These are phyloP conservation scores for Leptatherina wallacei DNA, from an alignment of 2,797 vertebrate genomes.

Conservation along the genomic window DNA sequence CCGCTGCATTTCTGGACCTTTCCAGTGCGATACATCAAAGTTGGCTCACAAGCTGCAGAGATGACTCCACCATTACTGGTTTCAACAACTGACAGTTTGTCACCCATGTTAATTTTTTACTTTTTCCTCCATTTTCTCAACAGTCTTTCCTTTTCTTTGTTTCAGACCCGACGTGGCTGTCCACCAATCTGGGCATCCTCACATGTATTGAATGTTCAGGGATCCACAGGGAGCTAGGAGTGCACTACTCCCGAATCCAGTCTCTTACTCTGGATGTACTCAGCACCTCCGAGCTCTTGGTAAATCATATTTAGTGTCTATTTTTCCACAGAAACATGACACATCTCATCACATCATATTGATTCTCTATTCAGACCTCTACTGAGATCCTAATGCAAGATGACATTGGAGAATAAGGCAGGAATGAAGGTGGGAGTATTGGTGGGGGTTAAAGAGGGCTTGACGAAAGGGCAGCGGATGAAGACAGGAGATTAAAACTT, in stretches of 20 bases:
- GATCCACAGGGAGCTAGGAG: slow-evolving; percentile 97
- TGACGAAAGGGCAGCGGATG: not conserved
- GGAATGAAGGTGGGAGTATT: not conserved
- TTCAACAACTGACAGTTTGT: not conserved
- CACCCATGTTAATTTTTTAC: not conserved
- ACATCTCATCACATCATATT: not conserved
- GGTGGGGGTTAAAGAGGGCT: not conserved
- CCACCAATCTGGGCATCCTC: slow-evolving; percentile 97
- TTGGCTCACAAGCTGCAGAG: slow-evolving; percentile 17
- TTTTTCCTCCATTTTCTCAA: not conserved
- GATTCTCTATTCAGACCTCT: slow-evolving; percentile 2
- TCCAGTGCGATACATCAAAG: slow-evolving; percentile 47
- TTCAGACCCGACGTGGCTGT: slow-evolving; percentile 96
- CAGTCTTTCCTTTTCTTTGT: not conserved
- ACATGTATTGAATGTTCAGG: slow-evolving; percentile 98
- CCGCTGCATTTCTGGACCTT: slow-evolving; percentile 15
- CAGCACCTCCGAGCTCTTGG: slow-evolving; percentile 98
- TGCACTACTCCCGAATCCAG: slow-evolving; percentile 98
- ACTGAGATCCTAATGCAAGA: not conserved
- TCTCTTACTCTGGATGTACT: slow-evolving; percentile 96
- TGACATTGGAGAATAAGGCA: not conserved
- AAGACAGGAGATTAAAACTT: not conserved
- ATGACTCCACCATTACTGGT: not conserved
- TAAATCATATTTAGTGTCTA: slow-evolving; percentile 60
- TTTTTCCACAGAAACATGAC: not conserved